phyloP scores from a whole-genome alignment of 2,797 vertebrate species.

The Anguilla obscura region DNA sequence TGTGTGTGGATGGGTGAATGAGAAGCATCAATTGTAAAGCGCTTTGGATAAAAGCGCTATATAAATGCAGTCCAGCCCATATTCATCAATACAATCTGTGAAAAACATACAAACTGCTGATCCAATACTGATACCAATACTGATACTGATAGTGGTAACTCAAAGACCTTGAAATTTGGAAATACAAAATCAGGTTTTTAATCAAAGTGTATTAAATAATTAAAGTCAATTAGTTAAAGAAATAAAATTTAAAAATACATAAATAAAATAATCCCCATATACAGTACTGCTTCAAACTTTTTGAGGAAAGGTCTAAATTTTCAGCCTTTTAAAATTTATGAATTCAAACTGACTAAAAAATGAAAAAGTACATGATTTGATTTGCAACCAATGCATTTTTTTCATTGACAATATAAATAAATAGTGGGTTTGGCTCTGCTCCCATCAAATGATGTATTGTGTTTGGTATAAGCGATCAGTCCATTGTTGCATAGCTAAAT shows the following conservation, averaged over 20 bases:
- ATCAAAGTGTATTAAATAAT: no score
- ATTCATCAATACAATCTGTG: background rate
- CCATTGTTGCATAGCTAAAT: conserved; percentile 24
- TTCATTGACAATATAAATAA: background rate
- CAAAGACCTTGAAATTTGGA: background rate
- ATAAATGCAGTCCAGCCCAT: no score
- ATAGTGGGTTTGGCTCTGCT: background rate
- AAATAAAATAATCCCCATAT: no score
- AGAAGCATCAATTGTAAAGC: no score
- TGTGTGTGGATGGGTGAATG: no score
- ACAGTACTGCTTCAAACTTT: no score
- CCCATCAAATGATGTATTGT: background rate
- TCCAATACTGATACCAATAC: background rate
- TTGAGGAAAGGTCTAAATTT: no score
- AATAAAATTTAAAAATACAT: no score
- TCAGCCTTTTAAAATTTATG: no score
- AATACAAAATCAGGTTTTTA: no score
- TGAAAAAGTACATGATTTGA: background rate
- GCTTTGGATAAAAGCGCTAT: no score
- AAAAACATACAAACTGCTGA: background rate
- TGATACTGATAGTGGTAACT: background rate
- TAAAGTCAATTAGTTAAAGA: no score
- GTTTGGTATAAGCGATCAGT: conserved; percentile 23
- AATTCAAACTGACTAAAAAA: background rate
- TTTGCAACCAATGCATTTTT: background rate